Evolutionary conservation across 2,888 invertebrate genomes (phyloP), one percentile per base, ranked within the genome.

Genomic region (Meta bourneti): DNA sequence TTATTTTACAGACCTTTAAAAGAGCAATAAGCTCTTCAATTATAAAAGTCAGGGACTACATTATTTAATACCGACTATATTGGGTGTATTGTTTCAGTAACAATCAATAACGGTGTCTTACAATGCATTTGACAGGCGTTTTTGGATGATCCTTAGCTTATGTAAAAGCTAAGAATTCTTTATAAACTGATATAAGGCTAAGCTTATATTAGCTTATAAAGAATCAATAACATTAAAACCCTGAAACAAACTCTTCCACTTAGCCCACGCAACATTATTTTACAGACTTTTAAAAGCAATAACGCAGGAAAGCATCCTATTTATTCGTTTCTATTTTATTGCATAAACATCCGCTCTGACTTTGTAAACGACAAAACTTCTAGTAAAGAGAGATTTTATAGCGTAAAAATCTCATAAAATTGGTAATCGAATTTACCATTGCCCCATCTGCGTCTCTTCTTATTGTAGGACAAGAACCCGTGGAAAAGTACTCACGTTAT

Each of bases 401-500:
- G 61, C 61, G 61, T 16, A 61, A 61, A 61, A 61, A 61, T 16
- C 61, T 61, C 61, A 61, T 61, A 61, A 61, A 61, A 61, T 61
- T 9, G 61, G 61, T 61, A 61, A 61, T 61, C 61, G 61, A 61
- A 61, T 61, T 61, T 61, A 61, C 61, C 61, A 61, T 16, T 61
- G 61, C 61, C 34, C 34, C 34, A 61, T 61, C 61, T 61, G 61
- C 61, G 61, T 61, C 61, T 61, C 4, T 0, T 61, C 61, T 9
- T 61, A 61, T 61, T 9, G 61, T 61, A 61, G 13, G 7, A 61
- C 9, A 61, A 61, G 75, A 48, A 11, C 0, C 7, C 9, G 77
- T 16, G 16, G 11, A 77, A 82, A 70, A 70, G n/a, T 48, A 88
- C 89, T 89, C 83, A 97, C 97, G 93, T 96, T 96, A 94, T 98